phyloP scores from a whole-genome alignment of 2,888 invertebrate species.

The Andricus curvator region DNA sequence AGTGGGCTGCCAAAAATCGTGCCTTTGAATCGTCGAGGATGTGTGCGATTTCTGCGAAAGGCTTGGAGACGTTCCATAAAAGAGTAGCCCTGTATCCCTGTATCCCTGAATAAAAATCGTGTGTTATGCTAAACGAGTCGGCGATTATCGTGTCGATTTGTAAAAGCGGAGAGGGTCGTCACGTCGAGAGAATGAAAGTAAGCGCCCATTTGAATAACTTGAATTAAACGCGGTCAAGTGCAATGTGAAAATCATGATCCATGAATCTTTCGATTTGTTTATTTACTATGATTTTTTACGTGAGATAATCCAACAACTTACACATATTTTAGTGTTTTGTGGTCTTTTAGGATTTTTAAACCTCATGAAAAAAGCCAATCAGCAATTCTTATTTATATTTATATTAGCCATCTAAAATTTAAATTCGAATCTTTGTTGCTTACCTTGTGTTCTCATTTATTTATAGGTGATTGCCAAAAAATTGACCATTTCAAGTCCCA shows the following conservation, averaged over 20 bases:
- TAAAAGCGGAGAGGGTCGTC: not conserved
- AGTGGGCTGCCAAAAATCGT: slow-evolving; percentile 16
- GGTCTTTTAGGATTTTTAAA: no score
- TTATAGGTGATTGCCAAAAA: no score
- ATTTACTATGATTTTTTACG: no score
- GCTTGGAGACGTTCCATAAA: not conserved
- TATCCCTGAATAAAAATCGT: slow-evolving; percentile 26
- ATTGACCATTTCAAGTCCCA: no score
- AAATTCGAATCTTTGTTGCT: no score
- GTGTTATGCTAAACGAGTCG: slow-evolving; percentile 5
- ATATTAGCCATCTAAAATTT: no score
- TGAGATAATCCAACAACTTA: no score
- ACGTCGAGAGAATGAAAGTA: slow-evolving; percentile 9
- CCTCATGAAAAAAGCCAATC: no score
- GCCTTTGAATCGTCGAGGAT: not conserved
- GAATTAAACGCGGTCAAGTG: slow-evolving; percentile 37
- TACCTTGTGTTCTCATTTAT: no score
- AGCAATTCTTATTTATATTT: no score
- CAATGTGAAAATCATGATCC: slow-evolving; percentile 24
- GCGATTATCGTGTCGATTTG: not conserved
- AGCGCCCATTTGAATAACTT: slow-evolving; percentile 21
- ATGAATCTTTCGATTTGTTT: not conserved
- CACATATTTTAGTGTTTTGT: no score
- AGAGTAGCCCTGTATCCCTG: not conserved
- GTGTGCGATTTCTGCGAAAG: slow-evolving; percentile 13